These are phyloP conservation scores for Virgularia gustaviana DNA, from an alignment of 92 coral and sea anemone genomes.

Conservation along the genomic window DNA sequence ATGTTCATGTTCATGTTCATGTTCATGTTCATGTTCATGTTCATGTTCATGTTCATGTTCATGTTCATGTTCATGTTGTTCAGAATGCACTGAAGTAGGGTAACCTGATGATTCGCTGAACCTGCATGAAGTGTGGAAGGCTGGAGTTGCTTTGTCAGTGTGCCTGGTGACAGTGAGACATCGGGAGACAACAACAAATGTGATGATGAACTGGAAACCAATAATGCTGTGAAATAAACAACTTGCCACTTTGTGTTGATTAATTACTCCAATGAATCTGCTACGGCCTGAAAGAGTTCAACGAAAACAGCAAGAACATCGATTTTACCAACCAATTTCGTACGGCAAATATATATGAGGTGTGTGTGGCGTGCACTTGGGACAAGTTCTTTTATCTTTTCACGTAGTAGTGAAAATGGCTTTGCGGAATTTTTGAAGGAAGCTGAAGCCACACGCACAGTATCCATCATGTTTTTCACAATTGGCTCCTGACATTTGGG, in stretches of 20 bases:
- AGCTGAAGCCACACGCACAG: conserved; percentile 49
- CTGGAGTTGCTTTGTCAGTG: conserved; percentile 23
- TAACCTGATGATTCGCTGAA: conserved; percentile 4
- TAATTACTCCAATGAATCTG: conserved; percentile 15
- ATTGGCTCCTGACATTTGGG: conserved; percentile 57
- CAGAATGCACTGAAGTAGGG: background rate
- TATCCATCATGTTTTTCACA: conserved; percentile 56
- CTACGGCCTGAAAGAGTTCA: conserved; percentile 43
- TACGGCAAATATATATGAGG: conserved; percentile 49
- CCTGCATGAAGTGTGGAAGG: conserved; percentile 1
- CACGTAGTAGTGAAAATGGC: conserved; percentile 40
- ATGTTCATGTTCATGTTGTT: too few relatives aligned
- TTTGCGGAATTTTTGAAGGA: conserved; percentile 55
- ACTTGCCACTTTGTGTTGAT: too few relatives aligned
- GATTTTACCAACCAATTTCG: conserved; percentile 53
- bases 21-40: too few relatives aligned
- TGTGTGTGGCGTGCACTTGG: conserved; percentile 43
- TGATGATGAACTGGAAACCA: background rate
- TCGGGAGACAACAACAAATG: conserved; percentile 11
- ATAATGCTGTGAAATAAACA: background rate
- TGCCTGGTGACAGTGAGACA: conserved; percentile 16
- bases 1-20: too few relatives aligned
- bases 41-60: too few relatives aligned
- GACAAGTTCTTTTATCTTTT: conserved; percentile 41
- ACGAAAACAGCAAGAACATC: conserved; percentile 50